Evolutionary conservation across 2,797 vertebrate genomes (phyloP).

Genomic region (Kryptopterus vitreolus): DNA sequence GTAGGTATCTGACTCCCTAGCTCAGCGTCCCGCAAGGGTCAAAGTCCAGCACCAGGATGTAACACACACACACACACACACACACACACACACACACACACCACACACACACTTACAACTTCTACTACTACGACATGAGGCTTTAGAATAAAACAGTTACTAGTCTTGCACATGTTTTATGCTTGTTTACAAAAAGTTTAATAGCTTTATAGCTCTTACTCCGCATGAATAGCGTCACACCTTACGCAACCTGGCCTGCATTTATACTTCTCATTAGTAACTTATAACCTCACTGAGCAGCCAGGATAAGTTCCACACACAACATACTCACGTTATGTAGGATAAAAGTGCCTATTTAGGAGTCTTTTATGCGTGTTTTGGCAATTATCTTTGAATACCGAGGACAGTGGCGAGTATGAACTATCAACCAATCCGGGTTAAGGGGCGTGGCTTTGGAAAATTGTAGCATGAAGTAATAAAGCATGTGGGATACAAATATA

Average conservation of each 20-base stretch:
- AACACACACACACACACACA: too few relatives aligned
- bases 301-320: too few relatives aligned
- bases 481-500: not conserved
- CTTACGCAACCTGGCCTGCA: not conserved
- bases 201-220: too few relatives aligned
- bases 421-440: not conserved
- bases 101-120: too few relatives aligned
- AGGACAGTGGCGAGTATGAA: not conserved
- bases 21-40: not conserved
- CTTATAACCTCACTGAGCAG: not conserved
- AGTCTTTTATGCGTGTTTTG: not conserved
- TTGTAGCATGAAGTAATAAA: not conserved
- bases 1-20: not conserved
- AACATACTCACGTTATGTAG: too few relatives aligned
- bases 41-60: not conserved
- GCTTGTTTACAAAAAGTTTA: too few relatives aligned
- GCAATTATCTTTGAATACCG: not conserved
- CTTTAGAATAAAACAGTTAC: too few relatives aligned
- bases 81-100: too few relatives aligned
- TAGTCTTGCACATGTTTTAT: too few relatives aligned
- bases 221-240: too few relatives aligned
- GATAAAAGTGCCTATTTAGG: not conserved
- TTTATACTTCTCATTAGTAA: not conserved
- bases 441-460: not conserved
- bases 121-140: too few relatives aligned